Base-by-base conservation (phyloP, 2,797 vertebrate species). In the Parambassis ranga region DNA sequence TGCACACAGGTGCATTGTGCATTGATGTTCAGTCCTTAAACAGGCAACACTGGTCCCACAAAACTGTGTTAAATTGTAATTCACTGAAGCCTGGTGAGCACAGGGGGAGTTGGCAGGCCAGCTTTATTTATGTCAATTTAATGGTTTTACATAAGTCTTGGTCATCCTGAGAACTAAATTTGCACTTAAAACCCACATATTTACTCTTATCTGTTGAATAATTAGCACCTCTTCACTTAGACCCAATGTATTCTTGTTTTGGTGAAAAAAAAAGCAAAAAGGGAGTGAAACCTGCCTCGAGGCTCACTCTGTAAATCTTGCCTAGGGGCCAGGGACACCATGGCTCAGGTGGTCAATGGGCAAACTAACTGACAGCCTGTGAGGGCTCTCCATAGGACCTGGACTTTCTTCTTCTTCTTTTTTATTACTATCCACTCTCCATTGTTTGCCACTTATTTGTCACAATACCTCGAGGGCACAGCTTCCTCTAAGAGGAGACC, bases 371-470 rank as follows among this genome's bases (percentile, higher is more conserved):
- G 30, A 60, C 50, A 48, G 24, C 36, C 46, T 5, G 0, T 14
- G 39, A 35, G 26, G 24, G 39, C 31, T 53, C 31, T 49, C 18
- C 11, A 43, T 27, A 44, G 22, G 16, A 51, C 46, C 56, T 36
- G 5, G 14, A 68, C 57, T 48, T 31, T 43, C 56, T 24, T 73
- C 26, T 68, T 62, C 50, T 55, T 33, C 52, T 39, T 64, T 50
- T 71, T 60, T 47, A 43, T 64, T 43, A 43, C 39, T 19, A 23
- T 75, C 57, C 26, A 43, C 76, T 76, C 49, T 64, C 38, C 6
- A 59, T 65, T 81, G 71, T 79, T 78, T 72, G 56, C 52, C 39
- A 69, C 31, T 46, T 69, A 67, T 65, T 79, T 82, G 27, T 64
- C 55, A 70, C 51, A 67, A 24, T 58, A 37, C 65, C 65, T 74